These are phyloP conservation scores for Myripristis jacobus DNA, from an alignment of 2,797 vertebrate genomes.

Conservation along the genomic window DNA sequence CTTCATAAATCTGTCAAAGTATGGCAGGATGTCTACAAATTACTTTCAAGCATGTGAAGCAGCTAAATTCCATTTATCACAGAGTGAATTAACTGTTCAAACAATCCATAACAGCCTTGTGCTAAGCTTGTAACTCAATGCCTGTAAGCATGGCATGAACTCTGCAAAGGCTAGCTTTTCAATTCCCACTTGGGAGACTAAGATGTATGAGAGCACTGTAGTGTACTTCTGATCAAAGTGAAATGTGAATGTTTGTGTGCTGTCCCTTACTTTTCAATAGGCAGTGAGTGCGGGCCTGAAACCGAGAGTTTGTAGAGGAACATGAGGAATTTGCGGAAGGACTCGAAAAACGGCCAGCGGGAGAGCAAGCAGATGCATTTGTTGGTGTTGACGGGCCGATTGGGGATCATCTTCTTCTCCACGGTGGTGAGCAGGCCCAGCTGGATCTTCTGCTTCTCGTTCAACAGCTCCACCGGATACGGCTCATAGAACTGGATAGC, in stretches of 20 bases:
- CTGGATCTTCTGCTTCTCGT: constrained; percentile 94
- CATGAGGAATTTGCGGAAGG: constrained; percentile 96
- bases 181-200: too few species aligned
- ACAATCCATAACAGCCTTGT: too few species aligned
- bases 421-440: constrained; percentile 92
- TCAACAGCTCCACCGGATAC: constrained; percentile 88
- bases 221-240: too few species aligned
- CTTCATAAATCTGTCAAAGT: not conserved
- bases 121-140: too few species aligned
- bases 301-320: constrained; percentile 98
- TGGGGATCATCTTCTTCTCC: constrained; percentile 91
- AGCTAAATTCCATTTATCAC: not conserved
- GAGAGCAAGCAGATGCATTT: constrained; percentile 99
- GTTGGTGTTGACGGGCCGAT: constrained; percentile 93
- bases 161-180: too few species aligned
- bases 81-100: not conserved
- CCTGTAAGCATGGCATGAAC: too few species aligned
- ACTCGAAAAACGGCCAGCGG: constrained; percentile 97
- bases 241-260: too few species aligned
- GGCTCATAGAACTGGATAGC: constrained; percentile 98
- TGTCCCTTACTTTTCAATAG: constrained; percentile 95
- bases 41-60: not conserved
- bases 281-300: constrained; percentile 94
- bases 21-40: not conserved
- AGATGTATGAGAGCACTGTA: too few species aligned